These are phyloP conservation scores for Cossypha caffra DNA, from an alignment of 2,797 vertebrate species.

Conservation along the genomic window DNA sequence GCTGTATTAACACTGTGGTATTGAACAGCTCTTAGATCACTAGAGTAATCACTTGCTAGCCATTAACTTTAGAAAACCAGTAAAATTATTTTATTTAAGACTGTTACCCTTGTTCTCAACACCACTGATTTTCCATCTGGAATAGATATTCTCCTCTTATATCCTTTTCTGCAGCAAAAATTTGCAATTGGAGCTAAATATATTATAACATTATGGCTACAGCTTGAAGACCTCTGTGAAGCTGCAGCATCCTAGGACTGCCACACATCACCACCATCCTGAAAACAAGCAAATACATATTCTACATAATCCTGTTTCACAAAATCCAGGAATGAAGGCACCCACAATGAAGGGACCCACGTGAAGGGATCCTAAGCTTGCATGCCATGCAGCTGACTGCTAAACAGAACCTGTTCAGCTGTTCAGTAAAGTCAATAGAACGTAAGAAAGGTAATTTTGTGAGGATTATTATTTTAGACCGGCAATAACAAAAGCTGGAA, in stretches of 20 bases:
- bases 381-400: neutral
- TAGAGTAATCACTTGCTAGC: neutral
- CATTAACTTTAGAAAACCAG: neutral
- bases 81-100: neutral
- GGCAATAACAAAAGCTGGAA: neutral
- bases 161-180: neutral
- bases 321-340: neutral
- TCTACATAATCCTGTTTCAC: neutral
- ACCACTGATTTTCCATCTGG: neutral
- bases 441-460: neutral
- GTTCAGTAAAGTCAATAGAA: neutral
- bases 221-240: neutral
- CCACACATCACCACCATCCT: neutral
- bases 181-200: neutral
- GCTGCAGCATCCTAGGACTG: neutral
- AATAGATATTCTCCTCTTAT: neutral
- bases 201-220: neutral
- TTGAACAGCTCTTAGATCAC: neutral
- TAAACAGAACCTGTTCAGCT: neutral
- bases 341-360: neutral
- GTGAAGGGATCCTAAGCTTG: neutral
- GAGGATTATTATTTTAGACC: neutral
- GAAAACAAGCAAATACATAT: neutral
- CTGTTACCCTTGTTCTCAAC: neutral
- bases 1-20: neutral